A percentile compares a stretch with the other conserved stretches of the same genome.
Evolutionary conservation across 2,113 vertebrate species (phyloP).

Genomic region (Notarius quadriscutis): DNA sequence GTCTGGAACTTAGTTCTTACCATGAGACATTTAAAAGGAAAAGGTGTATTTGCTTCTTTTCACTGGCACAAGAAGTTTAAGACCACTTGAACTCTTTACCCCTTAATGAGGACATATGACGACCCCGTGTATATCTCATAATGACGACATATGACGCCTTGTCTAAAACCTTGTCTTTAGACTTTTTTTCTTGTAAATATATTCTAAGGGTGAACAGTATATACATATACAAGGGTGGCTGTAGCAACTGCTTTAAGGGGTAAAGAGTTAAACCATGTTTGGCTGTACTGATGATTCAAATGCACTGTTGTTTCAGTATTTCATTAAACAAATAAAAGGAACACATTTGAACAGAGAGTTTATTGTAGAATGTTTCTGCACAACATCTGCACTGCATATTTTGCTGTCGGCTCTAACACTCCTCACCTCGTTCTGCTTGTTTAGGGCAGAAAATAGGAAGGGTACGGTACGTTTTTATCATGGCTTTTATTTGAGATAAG

Average conservation of each 20-base stretch:
- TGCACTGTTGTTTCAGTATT: not conserved
- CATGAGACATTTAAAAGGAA: no score
- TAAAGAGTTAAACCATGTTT: not conserved
- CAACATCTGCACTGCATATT: not conserved
- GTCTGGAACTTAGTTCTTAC: not conserved
- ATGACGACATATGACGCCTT: no score
- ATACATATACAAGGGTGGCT: no score
- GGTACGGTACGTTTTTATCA: not conserved
- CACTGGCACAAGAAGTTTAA: not conserved
- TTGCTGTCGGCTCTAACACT: not conserved
- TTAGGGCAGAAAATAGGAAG: not conserved
- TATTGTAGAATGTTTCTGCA: not conserved
- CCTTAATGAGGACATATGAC: no score
- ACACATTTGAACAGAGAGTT: not conserved
- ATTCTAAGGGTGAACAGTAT: no score
- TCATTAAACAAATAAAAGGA: not conserved
- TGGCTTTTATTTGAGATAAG: not conserved
- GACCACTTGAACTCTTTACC: not conserved
- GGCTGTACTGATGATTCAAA: not conserved
- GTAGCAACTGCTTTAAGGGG: no score
- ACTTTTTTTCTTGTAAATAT: no score
- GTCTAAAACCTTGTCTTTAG: no score
- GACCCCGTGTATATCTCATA: no score
- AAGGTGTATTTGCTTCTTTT: not conserved
- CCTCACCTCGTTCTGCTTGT: not conserved